Conservation (phyloP, 2,113 vertebrate species). For the Melanerpes formicivorus region DNA sequence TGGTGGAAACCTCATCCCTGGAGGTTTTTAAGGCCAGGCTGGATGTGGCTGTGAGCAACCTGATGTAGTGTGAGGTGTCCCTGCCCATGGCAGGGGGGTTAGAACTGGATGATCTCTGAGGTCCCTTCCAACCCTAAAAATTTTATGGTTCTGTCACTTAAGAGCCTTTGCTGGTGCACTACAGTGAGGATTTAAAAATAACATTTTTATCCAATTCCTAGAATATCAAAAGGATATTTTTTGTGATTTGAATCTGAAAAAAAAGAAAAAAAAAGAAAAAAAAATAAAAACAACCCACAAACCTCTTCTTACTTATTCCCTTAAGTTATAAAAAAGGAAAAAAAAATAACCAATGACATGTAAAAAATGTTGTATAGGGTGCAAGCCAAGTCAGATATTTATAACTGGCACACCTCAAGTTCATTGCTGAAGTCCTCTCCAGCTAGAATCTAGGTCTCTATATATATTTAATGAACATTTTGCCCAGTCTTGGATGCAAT, state of each 20-base stretch:
- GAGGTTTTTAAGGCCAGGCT: too few relatives aligned
- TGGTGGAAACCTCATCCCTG: too few relatives aligned
- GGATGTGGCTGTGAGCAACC: too few relatives aligned
- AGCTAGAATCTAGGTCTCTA: constrained; percentile 42
- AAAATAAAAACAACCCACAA: too few relatives aligned
- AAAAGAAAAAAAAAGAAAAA: too few relatives aligned
- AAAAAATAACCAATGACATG: background rate
- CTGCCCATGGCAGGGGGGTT: too few relatives aligned
- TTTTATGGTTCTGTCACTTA: background rate
- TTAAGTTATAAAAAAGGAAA: background rate
- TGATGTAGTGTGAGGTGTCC: too few relatives aligned
- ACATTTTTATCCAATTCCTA: background rate
- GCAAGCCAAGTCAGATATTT: constrained; percentile 41
- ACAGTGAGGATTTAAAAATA: background rate
- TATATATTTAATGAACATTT: constrained; percentile 60
- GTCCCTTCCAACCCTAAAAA: too few relatives aligned
- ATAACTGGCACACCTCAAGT: constrained; percentile 44
- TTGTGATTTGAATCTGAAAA: background rate
- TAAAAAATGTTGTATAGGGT: background rate
- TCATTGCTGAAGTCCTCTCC: constrained; percentile 42
- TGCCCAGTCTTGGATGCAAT: constrained; percentile 14
- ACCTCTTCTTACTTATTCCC: background rate
- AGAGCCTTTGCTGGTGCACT: background rate
- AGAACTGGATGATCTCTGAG: too few relatives aligned
- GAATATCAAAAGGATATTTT: background rate